A percentile compares a stretch with the other conserved stretches of the same genome.
Evolutionary conservation across 1,140 invertebrate genomes (phyloP).

Genomic region (Eulimnadia texana): DNA sequence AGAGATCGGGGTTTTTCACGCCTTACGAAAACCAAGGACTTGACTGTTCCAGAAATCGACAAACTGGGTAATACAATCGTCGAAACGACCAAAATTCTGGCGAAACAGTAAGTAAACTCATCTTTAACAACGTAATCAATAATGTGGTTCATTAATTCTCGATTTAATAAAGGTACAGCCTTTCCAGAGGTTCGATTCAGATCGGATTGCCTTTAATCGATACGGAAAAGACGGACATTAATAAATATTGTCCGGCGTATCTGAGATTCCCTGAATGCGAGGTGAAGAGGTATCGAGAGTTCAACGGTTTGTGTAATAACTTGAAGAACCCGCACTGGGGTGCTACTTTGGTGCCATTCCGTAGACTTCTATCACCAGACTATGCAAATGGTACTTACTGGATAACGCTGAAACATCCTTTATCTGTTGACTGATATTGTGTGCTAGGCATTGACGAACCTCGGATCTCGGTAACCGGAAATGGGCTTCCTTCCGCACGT

Average conservation of each 20-base stretch:
- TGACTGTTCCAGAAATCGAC: conserved; percentile 17
- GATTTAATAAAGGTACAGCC: conserved; percentile 26
- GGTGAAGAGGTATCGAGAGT: conserved; percentile 29
- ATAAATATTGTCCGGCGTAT: conserved; percentile 30
- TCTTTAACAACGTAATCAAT: conserved; percentile 6
- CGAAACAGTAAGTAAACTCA: conserved; percentile 27
- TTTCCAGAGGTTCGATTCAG: conserved; percentile 27
- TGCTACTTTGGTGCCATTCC: conserved; percentile 26
- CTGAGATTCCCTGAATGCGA: conserved; percentile 28
- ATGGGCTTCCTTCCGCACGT: conserved; percentile 31
- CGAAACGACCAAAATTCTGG: conserved; percentile 27
- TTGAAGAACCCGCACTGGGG: conserved; percentile 34
- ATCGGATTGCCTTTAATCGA: conserved; percentile 30
- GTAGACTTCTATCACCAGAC: conserved; percentile 43
- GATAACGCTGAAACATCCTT: conserved; percentile 3
- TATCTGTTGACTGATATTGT: conserved; percentile 10
- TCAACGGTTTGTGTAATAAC: conserved; percentile 38
- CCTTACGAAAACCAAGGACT: conserved; percentile 9
- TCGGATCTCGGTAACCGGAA: conserved; percentile 1
- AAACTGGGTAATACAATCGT: conserved; percentile 23
- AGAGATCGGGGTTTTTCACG: conserved; percentile 20
- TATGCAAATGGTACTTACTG: conserved; percentile 45
- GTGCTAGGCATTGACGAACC: conserved; percentile 15
- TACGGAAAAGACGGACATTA: conserved; percentile 28
- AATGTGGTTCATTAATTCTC: neutral